Conservation (phyloP, 2,113 vertebrate genomes). For the Neogobius melanostomus region DNA sequence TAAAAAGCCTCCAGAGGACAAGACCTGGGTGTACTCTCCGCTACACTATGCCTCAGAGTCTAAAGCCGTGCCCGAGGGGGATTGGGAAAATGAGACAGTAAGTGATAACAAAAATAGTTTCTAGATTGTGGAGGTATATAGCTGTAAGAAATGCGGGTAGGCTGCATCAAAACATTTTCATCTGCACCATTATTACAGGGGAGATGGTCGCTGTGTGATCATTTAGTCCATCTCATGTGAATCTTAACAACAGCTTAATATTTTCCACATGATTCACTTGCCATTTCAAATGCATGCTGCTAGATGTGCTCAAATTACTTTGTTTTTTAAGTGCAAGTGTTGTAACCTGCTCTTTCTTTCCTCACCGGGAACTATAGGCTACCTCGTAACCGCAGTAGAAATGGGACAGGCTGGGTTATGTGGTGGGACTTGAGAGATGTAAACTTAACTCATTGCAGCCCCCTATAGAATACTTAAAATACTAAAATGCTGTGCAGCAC, state of each 20-base stretch:
- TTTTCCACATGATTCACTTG: conserved; percentile 27
- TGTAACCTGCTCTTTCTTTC: neutral
- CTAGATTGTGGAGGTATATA: conserved; percentile 13
- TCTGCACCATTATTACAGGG: conserved; percentile 34
- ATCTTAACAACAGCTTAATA: conserved; percentile 40
- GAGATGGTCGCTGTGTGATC: conserved; percentile 47
- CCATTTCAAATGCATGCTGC: conserved; percentile 15
- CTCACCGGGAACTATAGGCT: neutral
- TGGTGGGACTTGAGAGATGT: no score
- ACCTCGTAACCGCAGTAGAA: no score
- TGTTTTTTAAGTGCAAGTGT: neutral
- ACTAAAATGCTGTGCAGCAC: no score
- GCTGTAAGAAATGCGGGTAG: neutral
- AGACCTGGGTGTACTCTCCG: conserved; percentile 99
- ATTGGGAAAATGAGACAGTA: conserved; percentile 96
- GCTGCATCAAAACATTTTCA: conserved; percentile 21
- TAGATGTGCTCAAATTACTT: neutral
- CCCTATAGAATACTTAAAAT: no score
- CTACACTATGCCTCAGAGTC: conserved; percentile 94
- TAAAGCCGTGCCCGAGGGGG: conserved; percentile 86
- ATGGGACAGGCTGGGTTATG: no score
- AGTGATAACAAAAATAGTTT: conserved; percentile 76
- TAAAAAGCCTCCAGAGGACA: conserved; percentile 92
- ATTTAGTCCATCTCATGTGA: conserved; percentile 53
- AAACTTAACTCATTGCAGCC: no score